phyloP scores from a whole-genome alignment of 1,140 invertebrate genomes.

The Hycleus cichorii region DNA sequence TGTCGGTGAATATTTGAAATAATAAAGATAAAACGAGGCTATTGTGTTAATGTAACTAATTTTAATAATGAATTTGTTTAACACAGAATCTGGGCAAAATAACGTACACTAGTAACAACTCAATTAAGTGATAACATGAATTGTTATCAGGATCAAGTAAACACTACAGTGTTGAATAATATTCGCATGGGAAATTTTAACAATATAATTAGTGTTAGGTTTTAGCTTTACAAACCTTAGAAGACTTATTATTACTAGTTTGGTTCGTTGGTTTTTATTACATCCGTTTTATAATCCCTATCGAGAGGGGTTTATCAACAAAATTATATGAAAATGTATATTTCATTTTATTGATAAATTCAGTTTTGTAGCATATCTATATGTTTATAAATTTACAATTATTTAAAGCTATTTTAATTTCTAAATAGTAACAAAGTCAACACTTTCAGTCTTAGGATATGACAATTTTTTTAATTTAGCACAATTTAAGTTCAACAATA shows the following conservation, averaged over 20 bases:
- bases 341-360: too few relatives aligned
- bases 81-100: background rate
- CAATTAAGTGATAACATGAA: conserved; percentile 15
- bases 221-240: too few relatives aligned
- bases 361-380: too few relatives aligned
- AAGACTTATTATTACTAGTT: too few relatives aligned
- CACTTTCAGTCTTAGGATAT: conserved; percentile 22
- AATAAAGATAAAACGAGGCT: conserved; percentile 10
- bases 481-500: conserved; percentile 4
- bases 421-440: conserved; percentile 13
- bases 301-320: too few relatives aligned
- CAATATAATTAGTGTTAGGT: too few relatives aligned
- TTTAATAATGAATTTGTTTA: conserved; percentile 3
- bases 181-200: too few relatives aligned
- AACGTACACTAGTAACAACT: conserved; percentile 1
- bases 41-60: conserved; percentile 3
- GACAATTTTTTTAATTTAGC: conserved; percentile 7
- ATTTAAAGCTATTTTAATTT: conserved; percentile 8
- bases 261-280: too few relatives aligned
- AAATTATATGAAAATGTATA: too few relatives aligned
- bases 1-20: conserved; percentile 1
- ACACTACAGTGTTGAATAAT: background rate
- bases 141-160: conserved; percentile 10
- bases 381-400: conserved; percentile 7
- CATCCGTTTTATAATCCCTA: too few relatives aligned